Evolutionary conservation across 2,113 vertebrate species (phyloP), one percentile per base, ranked within the genome.

Genomic region (Plecturocebus donacophilus): DNA sequence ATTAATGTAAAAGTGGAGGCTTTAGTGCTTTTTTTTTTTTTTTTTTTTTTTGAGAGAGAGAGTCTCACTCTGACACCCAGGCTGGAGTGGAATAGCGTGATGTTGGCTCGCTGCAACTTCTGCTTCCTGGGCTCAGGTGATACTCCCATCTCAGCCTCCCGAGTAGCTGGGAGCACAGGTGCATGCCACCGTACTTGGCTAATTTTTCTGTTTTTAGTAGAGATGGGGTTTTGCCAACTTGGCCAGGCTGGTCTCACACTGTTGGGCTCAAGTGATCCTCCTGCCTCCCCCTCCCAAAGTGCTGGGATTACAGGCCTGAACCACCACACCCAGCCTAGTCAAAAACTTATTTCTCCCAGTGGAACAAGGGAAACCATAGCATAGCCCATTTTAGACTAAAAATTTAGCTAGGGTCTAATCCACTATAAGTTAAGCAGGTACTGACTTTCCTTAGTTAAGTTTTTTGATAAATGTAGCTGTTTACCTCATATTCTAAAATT

Each of bases 401-500:
- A 56, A 90, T 71, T 71, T 66, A 77, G 56, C 83, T 35, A 68
- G 47, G 6, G 4, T 70, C 61, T 58, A 68, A 64, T 92, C 35
- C 38, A 47, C 68, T 70, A 52, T 8, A 71, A 75, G 66, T 64
- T 96, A 3, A 88, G 8, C n/a, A 88, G n/a, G 9, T 75, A 17
- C 32, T 94, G 42, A 68, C 27, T 90, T 92, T 83, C 45, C 58
- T 79, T 83, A 61, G 66, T 96, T 90, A 27, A 73, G 14, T 75
- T 73, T 91, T 97, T 77, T 42, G 12, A 40, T 87, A 96, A 88
- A 61, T 47, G 23, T 0, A 32, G 45, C n/a, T 77, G 40, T 87
- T 73, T 87, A 87, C 45, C 23, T 14, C n/a, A n/a, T 17, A 64
- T 92, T 90, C 83, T 70, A 92, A 97, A 75, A 61, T 42, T 58